These are phyloP conservation scores for Lasioglossum figueresi DNA, from an alignment of 2,888 invertebrate species.

Conservation along the genomic window DNA sequence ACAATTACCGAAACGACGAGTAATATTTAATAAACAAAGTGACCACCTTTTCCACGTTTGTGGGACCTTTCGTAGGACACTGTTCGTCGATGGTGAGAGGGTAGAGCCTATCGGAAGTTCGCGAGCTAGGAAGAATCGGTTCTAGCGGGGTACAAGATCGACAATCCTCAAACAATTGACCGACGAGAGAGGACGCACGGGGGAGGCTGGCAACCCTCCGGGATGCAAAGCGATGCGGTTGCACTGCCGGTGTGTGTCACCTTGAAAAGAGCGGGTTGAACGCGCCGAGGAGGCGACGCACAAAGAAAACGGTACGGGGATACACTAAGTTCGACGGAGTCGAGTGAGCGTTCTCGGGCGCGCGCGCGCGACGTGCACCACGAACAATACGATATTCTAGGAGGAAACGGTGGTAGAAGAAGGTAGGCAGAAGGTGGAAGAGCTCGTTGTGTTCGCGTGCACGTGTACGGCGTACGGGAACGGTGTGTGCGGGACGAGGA, in stretches of 20 bases:
- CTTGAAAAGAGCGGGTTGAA: slow-evolving; percentile 56
- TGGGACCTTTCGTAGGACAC: too few relatives aligned
- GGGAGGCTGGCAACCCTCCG: slow-evolving; percentile 24
- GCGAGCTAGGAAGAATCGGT: background rate
- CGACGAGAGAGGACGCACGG: background rate
- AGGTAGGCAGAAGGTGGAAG: slow-evolving; percentile 28
- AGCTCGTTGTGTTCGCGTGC: background rate
- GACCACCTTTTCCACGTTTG: too few relatives aligned
- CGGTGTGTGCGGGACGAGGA: slow-evolving; percentile 1
- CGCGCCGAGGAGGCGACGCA: slow-evolving; percentile 59
- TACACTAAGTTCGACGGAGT: slow-evolving; percentile 69
- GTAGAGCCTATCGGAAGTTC: too few relatives aligned
- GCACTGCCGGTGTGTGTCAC: slow-evolving; percentile 36
- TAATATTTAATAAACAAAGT: too few relatives aligned
- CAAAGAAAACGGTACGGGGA: slow-evolving; percentile 66
- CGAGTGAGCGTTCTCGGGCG: slow-evolving; percentile 62
- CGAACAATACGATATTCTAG: slow-evolving; percentile 73
- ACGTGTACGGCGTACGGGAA: background rate
- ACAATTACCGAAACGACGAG: too few relatives aligned
- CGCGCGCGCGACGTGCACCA: slow-evolving; percentile 56
- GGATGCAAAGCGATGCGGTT: slow-evolving; percentile 23
- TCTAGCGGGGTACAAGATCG: background rate
- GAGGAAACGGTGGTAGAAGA: slow-evolving; percentile 57
- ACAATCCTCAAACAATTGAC: background rate
- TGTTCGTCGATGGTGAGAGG: too few relatives aligned